These are phyloP conservation scores for Polypterus senegalus DNA, from an alignment of 2,113 vertebrate genomes.

Conservation along the genomic window DNA sequence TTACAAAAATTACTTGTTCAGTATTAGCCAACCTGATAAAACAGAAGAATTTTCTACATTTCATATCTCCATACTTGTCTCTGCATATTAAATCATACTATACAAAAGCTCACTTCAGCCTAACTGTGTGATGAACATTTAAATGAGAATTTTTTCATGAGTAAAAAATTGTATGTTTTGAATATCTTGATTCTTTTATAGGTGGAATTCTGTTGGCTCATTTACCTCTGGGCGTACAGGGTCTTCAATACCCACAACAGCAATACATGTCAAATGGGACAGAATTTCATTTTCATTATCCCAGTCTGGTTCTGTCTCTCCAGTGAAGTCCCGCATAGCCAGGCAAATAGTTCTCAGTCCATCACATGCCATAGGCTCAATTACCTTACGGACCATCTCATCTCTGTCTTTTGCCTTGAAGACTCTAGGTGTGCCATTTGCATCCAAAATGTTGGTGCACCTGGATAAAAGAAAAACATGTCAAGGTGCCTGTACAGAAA, in stretches of 20 bases:
- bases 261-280: conserved; percentile 72
- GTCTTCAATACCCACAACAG: conserved; percentile 88
- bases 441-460: conserved; percentile 74
- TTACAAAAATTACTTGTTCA: no score
- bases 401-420: conserved; percentile 83
- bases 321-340: conserved; percentile 75
- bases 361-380: conserved; percentile 89
- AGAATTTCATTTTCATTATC: conserved; percentile 77
- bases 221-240: conserved; percentile 86
- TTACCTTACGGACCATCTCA: conserved; percentile 81
- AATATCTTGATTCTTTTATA: no score
- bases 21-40: no score
- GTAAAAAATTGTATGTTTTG: no score
- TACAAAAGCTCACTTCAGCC: no score
- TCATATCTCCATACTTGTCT: no score
- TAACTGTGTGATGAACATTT: no score
- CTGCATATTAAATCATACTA: no score
- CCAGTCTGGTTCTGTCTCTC: conserved; percentile 62
- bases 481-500: no score
- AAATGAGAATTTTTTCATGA: no score
- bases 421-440: conserved; percentile 48
- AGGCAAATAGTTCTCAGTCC: conserved; percentile 89
- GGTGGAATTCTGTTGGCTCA: no score
- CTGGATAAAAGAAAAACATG: conserved; percentile 32
- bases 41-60: no score